phyloP scores from a whole-genome alignment of 2,797 vertebrate species.

The Ficedula albicollis region DNA sequence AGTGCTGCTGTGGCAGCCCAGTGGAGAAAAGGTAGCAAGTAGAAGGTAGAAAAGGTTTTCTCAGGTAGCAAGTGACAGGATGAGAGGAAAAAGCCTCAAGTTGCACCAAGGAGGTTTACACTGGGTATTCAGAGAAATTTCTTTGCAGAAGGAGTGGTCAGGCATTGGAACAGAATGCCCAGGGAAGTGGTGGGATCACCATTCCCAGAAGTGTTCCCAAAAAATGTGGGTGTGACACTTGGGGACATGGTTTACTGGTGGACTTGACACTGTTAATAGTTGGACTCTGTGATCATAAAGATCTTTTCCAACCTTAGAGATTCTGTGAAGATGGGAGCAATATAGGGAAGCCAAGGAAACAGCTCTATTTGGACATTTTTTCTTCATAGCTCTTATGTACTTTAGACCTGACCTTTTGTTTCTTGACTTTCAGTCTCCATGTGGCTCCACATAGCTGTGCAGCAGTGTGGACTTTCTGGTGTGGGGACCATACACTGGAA shows the following conservation, averaged over 20 bases:
- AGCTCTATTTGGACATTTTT: background rate
- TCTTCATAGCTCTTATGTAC: background rate
- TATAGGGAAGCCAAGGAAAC: background rate
- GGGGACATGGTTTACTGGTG: background rate
- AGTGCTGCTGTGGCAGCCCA: background rate
- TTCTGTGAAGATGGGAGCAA: background rate
- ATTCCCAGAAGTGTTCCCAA: background rate
- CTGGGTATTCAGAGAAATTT: background rate
- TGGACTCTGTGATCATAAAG: background rate
- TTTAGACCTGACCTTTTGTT: background rate
- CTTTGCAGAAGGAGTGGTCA: accelerated
- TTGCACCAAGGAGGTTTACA: background rate
- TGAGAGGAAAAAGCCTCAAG: background rate
- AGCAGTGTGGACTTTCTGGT: background rate
- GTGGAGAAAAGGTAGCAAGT: no score
- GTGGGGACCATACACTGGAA: background rate
- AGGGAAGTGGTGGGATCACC: background rate
- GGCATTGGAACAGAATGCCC: background rate
- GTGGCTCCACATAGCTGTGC: background rate
- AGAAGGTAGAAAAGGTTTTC: no score
- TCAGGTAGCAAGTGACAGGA: background rate
- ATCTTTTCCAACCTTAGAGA: background rate
- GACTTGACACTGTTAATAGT: accelerated
- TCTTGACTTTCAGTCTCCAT: background rate
- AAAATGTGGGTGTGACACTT: background rate